A percentile compares a stretch with the other conserved stretches of the same genome.
Conservation (phyloP, 2,888 invertebrate species). For the Gibbula magus region DNA sequence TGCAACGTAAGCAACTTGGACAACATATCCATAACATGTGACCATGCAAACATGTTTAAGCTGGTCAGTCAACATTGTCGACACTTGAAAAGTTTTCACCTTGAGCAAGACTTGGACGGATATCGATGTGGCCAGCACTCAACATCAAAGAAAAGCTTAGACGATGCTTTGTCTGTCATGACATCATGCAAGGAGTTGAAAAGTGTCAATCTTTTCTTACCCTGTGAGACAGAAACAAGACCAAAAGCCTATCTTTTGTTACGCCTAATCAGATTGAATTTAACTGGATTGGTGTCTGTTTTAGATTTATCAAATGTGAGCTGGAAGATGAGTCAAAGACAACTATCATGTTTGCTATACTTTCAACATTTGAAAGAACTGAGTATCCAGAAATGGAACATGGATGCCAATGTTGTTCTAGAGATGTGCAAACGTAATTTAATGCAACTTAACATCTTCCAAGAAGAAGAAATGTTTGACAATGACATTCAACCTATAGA, state of each 20-base stretch:
- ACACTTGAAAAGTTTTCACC: neutral
- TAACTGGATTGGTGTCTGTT: neutral
- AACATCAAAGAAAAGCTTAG: neutral
- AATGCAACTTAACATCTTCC: neutral
- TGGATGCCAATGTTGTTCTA: neutral
- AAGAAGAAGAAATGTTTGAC: constrained; percentile 2
- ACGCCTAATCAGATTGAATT: neutral
- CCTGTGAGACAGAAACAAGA: neutral
- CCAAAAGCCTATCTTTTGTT: neutral
- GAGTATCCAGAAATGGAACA: neutral
- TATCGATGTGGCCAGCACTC: neutral
- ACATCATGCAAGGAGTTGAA: neutral
- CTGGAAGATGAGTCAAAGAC: constrained; percentile 1
- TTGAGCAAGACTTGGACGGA: neutral
- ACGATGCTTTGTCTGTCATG: neutral
- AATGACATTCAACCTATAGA: neutral
- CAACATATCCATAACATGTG: neutral
- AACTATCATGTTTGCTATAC: neutral
- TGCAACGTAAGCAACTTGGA: neutral
- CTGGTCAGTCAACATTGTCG: neutral
- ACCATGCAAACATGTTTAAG: neutral
- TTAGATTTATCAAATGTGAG: neutral
- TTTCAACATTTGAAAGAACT: neutral
- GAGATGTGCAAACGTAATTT: neutral
- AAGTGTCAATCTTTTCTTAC: neutral